A percentile compares a stretch with the other conserved stretches of the same genome.
Evolutionary conservation across 64 coral and sea anemone genomes (phyloP).

Genomic region (Dendrophyllia cribrosa): DNA sequence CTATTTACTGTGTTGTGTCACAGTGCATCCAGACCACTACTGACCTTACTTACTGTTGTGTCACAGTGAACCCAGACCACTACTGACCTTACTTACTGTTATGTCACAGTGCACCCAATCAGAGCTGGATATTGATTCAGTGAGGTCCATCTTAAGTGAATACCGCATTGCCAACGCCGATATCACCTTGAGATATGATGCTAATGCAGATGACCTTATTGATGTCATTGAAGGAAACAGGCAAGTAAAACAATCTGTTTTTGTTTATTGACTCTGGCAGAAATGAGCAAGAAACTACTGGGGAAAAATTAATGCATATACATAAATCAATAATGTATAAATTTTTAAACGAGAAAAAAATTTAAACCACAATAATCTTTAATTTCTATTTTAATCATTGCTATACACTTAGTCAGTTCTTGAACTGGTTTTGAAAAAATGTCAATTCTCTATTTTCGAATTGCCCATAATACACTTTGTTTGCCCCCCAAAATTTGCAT

Average conservation of each 20-base stretch:
- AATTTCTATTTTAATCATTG: too few species aligned
- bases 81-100: neutral
- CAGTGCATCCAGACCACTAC: too few species aligned
- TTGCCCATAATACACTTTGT: too few species aligned
- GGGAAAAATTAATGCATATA: neutral
- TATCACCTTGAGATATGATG: constrained; percentile 94
- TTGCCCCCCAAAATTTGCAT: too few species aligned
- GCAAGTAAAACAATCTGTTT: constrained; percentile 17
- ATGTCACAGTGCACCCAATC: constrained; percentile 79
- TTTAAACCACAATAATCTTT: too few species aligned
- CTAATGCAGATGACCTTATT: constrained; percentile 96
- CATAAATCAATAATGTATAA: neutral
- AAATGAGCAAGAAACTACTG: neutral
- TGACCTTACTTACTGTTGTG: too few species aligned
- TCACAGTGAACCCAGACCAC: too few species aligned
- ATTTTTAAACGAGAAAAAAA: too few species aligned
- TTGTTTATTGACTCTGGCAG: neutral
- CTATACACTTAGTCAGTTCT: too few species aligned
- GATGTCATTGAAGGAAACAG: constrained; percentile 99
- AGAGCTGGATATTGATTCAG: constrained; percentile 94
- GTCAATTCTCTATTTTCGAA: too few species aligned
- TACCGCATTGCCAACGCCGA: constrained; percentile 97
- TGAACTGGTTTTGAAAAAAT: too few species aligned
- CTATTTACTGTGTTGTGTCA: too few species aligned
- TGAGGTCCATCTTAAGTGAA: constrained; percentile 94